Evolutionary conservation across 2,888 invertebrate genomes (phyloP), one percentile per base, ranked within the genome.

Genomic region (Hypolimnas misippus): DNA sequence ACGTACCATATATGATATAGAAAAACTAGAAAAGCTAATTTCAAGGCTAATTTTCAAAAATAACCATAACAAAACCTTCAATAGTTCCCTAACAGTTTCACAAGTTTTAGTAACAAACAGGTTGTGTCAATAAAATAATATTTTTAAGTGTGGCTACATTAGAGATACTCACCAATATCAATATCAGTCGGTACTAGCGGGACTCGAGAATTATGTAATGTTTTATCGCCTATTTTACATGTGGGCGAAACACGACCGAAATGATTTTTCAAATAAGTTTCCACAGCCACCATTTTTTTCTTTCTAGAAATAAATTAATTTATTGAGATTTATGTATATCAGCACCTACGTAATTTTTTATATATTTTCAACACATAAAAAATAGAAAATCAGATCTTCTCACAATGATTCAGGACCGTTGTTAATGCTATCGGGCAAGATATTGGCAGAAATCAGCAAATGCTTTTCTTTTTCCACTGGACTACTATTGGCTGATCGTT

Each of bases 261-360:
- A 66, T 83, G 82, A 69, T 64, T 78, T 64, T 82, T 83, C 49
- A 84, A 75, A 73, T 86, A 82, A n/a, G 83, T 76, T 69, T 85
- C 86, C 58, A 83, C 81, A n/a, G 78, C 78, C 59, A 78, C 79
- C 78, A 82, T 82, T 69, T 83, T 86, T 71, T 81, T 80, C 67
- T 79, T 84, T 68, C 75, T 75, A 57, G 44, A 71, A 71, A 5
- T 3, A 12, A 25, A 25, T 35, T 35, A 35, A 31, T 31, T 35
- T 35, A 35, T 35, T 35, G n/a, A n/a, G n/a, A n/a, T n/a, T 3
- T 25, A 25, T 5, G 25, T 25, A 25, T 25, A 12, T 35, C 35
- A 2, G 25, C 25, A 25, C 25, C 25, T 25, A 25, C 25, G 25
- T 5, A 44, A 57, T 38, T n/a, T n/a, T n/a, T n/a, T n/a, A n/a